Base-by-base conservation (phyloP, 2,797 vertebrate genomes). In the Brachymystax lenok region DNA sequence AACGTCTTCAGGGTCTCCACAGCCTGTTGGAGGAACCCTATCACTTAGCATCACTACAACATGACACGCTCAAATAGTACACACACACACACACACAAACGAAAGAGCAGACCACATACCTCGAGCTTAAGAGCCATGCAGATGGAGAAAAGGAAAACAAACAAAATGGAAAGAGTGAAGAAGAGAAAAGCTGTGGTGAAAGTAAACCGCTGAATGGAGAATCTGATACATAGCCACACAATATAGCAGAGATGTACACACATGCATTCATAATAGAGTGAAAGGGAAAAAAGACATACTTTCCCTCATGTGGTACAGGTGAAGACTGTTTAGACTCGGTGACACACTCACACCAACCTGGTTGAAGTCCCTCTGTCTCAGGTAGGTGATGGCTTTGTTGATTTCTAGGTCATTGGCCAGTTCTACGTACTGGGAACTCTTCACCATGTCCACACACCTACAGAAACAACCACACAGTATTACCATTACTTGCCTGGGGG, bases 381-480 rank as follows among this genome's bases (percentile, higher is more conserved):
- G 91, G 85, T 97, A 99, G 40, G 96, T 98, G 86, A 98, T 97
- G 76, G 98, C 98, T 93, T 99, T 99, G 92, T 97, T 98, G 87
- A 99, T 98, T 92, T 99, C 98, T 82, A 99, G 87, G 74, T 99
- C 98, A 79, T 98, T 98, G 80, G 98, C 97, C 72, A 99, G 91
- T 83, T 99, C 98, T 1, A 98, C 95, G 24, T 99, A 99, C 69
- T 95, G 96, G 73, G 98, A 99, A 59, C 92, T 92, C 90, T 99
- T 99, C 77, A 99, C 96, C 82, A 91, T 96, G 84, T 99, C 97
- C 79, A 99, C 97, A 91, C 98, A 99, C 97, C 98, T 99, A 77
- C 8, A 91, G 89, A 54, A 68, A 64, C 21, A 73, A 19, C 10
- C 17, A 19, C 24, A 50, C 1, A 46, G 16, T 21, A 33, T 64